Conservation (phyloP, 2,113 vertebrate species). For the Okapia johnstoni region DNA sequence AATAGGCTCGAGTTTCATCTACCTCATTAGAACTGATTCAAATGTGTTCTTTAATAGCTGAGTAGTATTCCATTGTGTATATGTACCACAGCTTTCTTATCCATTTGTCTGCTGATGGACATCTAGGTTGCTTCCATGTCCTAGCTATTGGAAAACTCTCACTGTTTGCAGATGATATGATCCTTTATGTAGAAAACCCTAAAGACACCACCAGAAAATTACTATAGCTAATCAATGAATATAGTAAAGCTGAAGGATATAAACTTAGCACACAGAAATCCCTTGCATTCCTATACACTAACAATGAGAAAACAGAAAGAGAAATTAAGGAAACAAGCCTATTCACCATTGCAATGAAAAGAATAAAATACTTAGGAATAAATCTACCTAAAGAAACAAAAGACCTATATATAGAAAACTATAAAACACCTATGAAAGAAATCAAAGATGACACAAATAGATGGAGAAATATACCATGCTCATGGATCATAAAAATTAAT, state of each 20-base stretch:
- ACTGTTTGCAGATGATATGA: not conserved
- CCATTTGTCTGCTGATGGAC: fast-evolving
- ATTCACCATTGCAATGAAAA: not conserved
- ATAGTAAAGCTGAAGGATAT: not conserved
- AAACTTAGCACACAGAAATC: not conserved
- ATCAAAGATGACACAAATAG: not conserved
- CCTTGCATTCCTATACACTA: not conserved
- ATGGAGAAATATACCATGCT: not conserved
- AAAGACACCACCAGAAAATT: not conserved
- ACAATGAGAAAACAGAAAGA: not conserved
- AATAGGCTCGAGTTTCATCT: not conserved
- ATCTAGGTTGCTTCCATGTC: not conserved
- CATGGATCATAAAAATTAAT: not conserved
- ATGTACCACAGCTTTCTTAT: not conserved
- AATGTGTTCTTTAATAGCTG: not conserved
- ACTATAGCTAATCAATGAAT: not conserved
- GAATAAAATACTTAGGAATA: not conserved
- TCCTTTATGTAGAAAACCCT: not conserved
- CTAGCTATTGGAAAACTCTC: not conserved
- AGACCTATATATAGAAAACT: not conserved
- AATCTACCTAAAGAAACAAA: not conserved
- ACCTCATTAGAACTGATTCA: not conserved
- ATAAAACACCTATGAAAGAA: not conserved
- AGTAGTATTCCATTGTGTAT: not conserved
- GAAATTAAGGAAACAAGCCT: not conserved